phyloP scores from a whole-genome alignment of 1,140 invertebrate species.

The Papilio dardanus region DNA sequence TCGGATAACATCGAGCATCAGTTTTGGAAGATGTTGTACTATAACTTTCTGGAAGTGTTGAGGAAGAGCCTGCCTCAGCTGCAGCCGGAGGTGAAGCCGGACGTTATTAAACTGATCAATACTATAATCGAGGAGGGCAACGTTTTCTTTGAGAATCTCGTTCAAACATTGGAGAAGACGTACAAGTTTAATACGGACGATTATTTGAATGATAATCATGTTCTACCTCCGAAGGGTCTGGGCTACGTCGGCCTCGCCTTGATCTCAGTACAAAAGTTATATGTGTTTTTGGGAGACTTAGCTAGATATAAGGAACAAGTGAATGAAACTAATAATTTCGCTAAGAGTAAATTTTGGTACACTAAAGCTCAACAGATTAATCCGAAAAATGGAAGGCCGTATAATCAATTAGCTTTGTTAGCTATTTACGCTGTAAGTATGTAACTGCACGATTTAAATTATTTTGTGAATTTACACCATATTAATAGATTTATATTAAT shows the following conservation, averaged over 20 bases:
- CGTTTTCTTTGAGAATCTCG: constrained; percentile 89
- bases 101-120: constrained; percentile 87
- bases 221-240: constrained; percentile 83
- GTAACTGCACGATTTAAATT: constrained; percentile 20
- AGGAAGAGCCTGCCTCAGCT: constrained; percentile 85
- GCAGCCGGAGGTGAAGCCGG: constrained; percentile 81
- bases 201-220: constrained; percentile 83
- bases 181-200: constrained; percentile 89
- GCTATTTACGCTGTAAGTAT: constrained; percentile 93
- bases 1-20: constrained; percentile 94
- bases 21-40: constrained; percentile 96
- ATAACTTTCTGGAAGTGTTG: constrained; percentile 94
- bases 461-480: background rate
- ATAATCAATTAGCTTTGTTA: constrained; percentile 96
- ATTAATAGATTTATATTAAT: constrained; percentile 1
- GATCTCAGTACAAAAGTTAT: constrained; percentile 93
- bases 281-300: constrained; percentile 95
- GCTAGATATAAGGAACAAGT: constrained; percentile 94
- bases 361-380: constrained; percentile 96
- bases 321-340: constrained; percentile 92
- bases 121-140: constrained; percentile 92
- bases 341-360: constrained; percentile 94
- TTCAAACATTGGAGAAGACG: constrained; percentile 88
- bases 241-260: constrained; percentile 89
- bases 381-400: constrained; percentile 97